These are phyloP conservation scores for Buathra laborator DNA, from an alignment of 2,888 invertebrate species.

Conservation along the genomic window DNA sequence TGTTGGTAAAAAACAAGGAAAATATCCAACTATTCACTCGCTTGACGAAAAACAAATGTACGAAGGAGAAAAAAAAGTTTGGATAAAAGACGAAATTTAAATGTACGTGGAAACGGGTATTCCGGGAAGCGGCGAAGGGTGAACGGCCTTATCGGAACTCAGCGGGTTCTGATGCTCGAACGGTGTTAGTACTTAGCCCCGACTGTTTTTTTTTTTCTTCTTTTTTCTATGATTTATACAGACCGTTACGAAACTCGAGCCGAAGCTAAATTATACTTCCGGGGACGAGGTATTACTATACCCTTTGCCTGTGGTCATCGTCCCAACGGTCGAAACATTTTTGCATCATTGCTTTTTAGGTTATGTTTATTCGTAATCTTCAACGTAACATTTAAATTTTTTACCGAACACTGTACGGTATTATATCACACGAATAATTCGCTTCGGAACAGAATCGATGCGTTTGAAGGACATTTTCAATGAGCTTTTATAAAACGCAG, in stretches of 20 bases:
- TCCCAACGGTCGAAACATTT: neutral
- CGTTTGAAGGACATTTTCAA: neutral
- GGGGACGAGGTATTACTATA: constrained; percentile 30
- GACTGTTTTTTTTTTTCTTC: constrained; percentile 49
- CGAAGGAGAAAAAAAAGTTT: neutral
- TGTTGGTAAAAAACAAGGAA: no score
- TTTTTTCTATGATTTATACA: constrained; percentile 76
- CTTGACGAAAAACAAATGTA: neutral
- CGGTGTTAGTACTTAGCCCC: constrained; percentile 80
- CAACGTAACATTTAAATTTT: no score
- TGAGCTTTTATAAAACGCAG: neutral
- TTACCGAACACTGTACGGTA: no score
- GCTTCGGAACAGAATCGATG: neutral
- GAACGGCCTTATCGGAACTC: constrained; percentile 71
- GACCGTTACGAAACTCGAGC: constrained; percentile 46
- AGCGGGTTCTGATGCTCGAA: constrained; percentile 81
- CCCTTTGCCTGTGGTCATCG: constrained; percentile 3
- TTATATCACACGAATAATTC: no score
- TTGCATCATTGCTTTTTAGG: neutral
- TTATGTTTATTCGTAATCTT: no score
- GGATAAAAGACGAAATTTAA: constrained; percentile 8
- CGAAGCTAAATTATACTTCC: constrained; percentile 67
- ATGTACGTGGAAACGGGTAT: neutral
- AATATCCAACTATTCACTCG: no score
- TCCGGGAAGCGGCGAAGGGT: constrained; percentile 28